Evolutionary conservation across 2,797 vertebrate species (phyloP), one percentile per base, ranked within the genome.

Genomic region (Graptemys geographica): DNA sequence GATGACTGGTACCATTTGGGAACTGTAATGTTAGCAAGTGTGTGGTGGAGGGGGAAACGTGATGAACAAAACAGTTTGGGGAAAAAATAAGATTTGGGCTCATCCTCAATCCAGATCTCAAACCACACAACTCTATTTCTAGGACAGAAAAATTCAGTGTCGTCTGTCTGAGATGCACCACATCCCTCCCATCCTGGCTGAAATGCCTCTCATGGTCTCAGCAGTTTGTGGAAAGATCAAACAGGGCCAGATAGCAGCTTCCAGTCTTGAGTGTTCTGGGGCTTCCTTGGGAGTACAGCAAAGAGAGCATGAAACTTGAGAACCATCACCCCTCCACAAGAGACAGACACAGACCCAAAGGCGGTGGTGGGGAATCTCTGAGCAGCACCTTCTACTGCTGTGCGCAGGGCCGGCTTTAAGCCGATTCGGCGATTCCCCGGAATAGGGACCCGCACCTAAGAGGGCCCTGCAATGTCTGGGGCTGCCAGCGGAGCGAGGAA

Each of bases 1-100:
- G 16, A 86, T 1, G 2, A 83, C 81, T 2, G 23, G 62, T 25
- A 81, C 33, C 25, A 0, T 1, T 18, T 0, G 2, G 65, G 55
- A 51, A 33, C 13, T 47, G 18, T 37, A 16, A n/a, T n/a, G 23
- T 16, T 53, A 81, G 3, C 0, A n/a, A 81, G 11, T 25, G 13
- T 7, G 49, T 31, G 44, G 23, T 3, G 51, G 19, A 69, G 31
- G 4, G 83, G 41, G 2, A 81, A 2, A 1, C 4, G 33, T 0
- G 0, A 5, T 33, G n/a, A 27, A 85, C 31, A 81, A 76, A 12
- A 93, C 11, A 37, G 31, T 49, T 31, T 83, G 28, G 87, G 21
- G 41, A 51, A 3, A 90, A 86, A 31, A 13, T 41, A 25, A 81
- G n/a, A 11, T 79, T 56, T 9, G 11, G 76, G 49, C 57, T 31